Percentiles rank a stretch among this genome's conserved stretches.
Conservation (phyloP, 2,888 invertebrate species). For the Galerucella pusilla region DNA sequence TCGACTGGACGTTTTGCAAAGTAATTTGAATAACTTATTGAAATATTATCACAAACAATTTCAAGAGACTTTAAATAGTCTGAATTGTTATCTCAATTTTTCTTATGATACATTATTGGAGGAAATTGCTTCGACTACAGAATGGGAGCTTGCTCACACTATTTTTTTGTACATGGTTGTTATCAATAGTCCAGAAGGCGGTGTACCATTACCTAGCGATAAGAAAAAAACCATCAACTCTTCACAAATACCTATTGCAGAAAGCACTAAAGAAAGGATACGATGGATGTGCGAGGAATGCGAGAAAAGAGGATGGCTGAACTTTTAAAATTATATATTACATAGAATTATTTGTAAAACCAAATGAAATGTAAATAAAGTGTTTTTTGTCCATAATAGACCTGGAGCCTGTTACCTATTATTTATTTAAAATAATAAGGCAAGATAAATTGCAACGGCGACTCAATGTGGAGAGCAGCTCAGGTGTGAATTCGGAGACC, state of each 20-base stretch:
- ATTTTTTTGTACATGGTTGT: slow-evolving; percentile 28
- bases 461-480: too few relatives aligned
- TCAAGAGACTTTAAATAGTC: slow-evolving; percentile 20
- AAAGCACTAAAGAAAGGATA: slow-evolving; percentile 13
- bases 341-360: not conserved
- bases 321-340: slow-evolving; percentile 23
- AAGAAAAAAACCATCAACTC: not conserved
- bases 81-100: slow-evolving; percentile 28
- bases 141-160: slow-evolving; percentile 24
- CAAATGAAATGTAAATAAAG: too few relatives aligned
- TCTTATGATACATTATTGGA: slow-evolving; percentile 29
- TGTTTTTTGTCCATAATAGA: too few relatives aligned
- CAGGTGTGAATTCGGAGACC: too few relatives aligned
- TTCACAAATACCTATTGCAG: not conserved
- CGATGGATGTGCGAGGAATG: slow-evolving; percentile 27
- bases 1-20: slow-evolving; percentile 22
- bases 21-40: slow-evolving; percentile 23
- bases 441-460: too few relatives aligned
- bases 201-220: not conserved
- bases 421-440: too few relatives aligned
- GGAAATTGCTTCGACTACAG: slow-evolving; percentile 22
- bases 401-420: too few relatives aligned
- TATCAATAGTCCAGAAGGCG: slow-evolving; percentile 10
- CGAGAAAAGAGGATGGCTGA: slow-evolving; percentile 28
- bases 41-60: slow-evolving; percentile 30